Conservation (phyloP, 1,140 invertebrate genomes). For the Ephestia elutella region DNA sequence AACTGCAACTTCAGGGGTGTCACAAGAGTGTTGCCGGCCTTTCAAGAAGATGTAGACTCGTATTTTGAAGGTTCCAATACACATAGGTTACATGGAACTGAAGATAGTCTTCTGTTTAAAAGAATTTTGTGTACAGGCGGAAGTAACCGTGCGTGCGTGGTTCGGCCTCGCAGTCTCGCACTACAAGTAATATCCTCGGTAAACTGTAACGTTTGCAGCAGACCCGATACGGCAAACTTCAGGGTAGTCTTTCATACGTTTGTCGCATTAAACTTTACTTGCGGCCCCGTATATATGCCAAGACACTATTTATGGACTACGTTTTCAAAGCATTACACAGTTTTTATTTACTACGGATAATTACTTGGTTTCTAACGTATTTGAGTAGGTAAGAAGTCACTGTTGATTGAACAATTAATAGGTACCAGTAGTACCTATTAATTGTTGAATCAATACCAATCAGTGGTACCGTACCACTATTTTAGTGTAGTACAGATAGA, state of each 20-base stretch:
- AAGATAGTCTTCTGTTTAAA: background rate
- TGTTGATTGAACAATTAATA: too few species aligned
- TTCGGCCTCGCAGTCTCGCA: background rate
- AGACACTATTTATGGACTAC: background rate
- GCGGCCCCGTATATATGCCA: background rate
- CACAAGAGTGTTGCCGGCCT: too few species aligned
- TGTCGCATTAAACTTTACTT: background rate
- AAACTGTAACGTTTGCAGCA: background rate
- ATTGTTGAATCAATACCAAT: too few species aligned
- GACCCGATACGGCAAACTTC: background rate
- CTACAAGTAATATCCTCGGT: background rate
- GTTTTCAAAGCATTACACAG: background rate
- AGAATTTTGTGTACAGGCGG: background rate
- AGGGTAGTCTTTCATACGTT: background rate
- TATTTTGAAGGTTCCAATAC: too few species aligned
- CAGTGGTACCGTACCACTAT: too few species aligned
- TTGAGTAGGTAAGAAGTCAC: too few species aligned
- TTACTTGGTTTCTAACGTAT: too few species aligned
- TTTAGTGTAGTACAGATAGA: too few species aligned
- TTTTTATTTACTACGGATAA: background rate
- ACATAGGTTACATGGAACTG: too few species aligned
- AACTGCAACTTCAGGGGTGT: too few species aligned
- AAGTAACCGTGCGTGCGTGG: background rate
- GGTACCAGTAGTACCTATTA: too few species aligned
- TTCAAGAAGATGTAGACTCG: too few species aligned